These are phyloP conservation scores for Oxyura jamaicensis DNA, from an alignment of 2,113 vertebrate species.

Conservation along the genomic window DNA sequence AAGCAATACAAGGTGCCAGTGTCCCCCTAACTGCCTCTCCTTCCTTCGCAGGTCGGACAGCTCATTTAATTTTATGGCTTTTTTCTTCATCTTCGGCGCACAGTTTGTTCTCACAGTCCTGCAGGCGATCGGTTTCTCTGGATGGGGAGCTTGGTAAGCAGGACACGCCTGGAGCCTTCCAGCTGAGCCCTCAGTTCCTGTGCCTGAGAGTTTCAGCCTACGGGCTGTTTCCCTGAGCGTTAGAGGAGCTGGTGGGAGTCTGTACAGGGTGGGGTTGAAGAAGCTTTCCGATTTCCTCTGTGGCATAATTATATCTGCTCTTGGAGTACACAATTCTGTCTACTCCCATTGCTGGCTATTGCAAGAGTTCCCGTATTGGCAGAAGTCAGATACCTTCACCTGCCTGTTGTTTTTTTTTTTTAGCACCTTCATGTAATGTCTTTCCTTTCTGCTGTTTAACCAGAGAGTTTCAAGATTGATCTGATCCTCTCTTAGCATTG, in stretches of 20 bases:
- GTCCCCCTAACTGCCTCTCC: background rate
- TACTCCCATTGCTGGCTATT: background rate
- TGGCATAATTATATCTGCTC: background rate
- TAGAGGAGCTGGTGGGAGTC: background rate
- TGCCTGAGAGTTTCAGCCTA: background rate
- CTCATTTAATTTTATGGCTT: slow-evolving; percentile 96
- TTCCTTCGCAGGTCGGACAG: slow-evolving; percentile 85
- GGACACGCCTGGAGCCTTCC: background rate
- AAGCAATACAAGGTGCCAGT: background rate
- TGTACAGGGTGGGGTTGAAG: background rate
- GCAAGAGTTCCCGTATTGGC: background rate
- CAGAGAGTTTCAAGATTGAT: background rate
- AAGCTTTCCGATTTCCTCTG: background rate
- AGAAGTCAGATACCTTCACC: background rate
- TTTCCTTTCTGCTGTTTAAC: background rate
- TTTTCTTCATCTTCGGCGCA: slow-evolving; percentile 93
- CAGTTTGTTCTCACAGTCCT: slow-evolving; percentile 87
- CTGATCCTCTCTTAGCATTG: background rate
- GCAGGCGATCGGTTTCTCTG: slow-evolving; percentile 85
- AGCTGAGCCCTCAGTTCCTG: accelerated
- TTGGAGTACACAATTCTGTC: background rate
- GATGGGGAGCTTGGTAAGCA: slow-evolving; percentile 93
- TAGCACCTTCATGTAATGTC: background rate
- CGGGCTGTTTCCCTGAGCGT: background rate
- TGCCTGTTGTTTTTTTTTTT: background rate